Evolutionary conservation across 2,888 invertebrate genomes (phyloP), one percentile per base, ranked within the genome.

Genomic region (Teleiodes luculella): DNA sequence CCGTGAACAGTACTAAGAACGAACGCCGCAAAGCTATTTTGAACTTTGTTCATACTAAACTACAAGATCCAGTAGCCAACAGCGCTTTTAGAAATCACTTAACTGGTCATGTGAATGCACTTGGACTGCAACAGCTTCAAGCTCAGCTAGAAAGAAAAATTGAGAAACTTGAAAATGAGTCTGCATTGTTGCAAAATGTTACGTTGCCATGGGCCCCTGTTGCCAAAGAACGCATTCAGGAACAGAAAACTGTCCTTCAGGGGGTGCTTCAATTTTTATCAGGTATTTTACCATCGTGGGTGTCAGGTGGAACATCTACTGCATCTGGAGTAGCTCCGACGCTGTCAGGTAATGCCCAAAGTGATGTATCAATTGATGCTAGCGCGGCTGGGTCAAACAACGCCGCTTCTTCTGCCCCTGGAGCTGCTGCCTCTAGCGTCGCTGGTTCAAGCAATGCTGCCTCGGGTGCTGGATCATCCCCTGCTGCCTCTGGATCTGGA

Each of bases 1-100:
- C 69, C 58, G 61, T 60, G 7, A 84, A 80, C 46, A 87, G 84
- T 54, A 87, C 84, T 1, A 78, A 77, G 54, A 74, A 66, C 57
- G 85, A 88, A 65, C 78, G 80, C 54, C 80, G 80, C 30, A 75
- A 80, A 66, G 86, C 86, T n/a, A 67, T 86, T 16, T 59, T 80
- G n/a, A 68, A 71, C 39, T 64, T 83, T 35, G 68, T 88, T 16
- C 75, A 83, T 66, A 74, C 63, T 8, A 80, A 76, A 59, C 60
- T 83, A 53, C 74, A 68, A 50, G 68, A 80, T 54, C 57, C 69
- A 7, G 64, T 59, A 8, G 59, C 73, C 13, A 63, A 70, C 35
- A 73, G 74, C 54, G 68, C 72, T 20, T 74, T 88, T 52, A 76
- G 70, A 58, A 80, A 65, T 46, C 78, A 78, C 53, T 60, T 89